Percentiles rank a stretch among this genome's conserved stretches.
phyloP scores from a whole-genome alignment of 1,140 invertebrate species.

The Maconellicoccus hirsutus region DNA sequence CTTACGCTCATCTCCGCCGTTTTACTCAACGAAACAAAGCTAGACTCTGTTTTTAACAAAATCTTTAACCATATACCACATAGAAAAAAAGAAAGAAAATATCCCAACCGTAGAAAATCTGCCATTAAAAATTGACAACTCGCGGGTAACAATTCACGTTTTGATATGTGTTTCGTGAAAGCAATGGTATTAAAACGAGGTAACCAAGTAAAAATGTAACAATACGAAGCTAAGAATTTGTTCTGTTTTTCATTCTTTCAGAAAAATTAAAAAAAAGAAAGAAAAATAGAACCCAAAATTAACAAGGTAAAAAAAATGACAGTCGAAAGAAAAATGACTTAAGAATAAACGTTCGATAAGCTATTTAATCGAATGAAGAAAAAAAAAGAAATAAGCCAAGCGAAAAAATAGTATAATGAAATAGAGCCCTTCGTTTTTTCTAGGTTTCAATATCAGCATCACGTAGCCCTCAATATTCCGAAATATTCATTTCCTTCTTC shows the following conservation, averaged over 20 bases:
- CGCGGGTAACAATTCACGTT: background rate
- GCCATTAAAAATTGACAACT: background rate
- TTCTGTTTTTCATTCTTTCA: too few species aligned
- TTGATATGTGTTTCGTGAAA: background rate
- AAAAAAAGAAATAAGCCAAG: background rate
- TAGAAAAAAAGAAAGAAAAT: too few species aligned
- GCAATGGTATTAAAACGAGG: background rate
- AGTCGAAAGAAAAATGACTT: background rate
- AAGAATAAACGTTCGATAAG: too few species aligned
- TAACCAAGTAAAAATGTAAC: background rate
- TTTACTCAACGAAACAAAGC: too few species aligned
- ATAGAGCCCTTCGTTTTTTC: conserved; percentile 17
- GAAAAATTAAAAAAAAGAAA: background rate
- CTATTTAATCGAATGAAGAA: background rate
- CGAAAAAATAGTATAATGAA: conserved; percentile 8
- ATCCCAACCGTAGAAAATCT: background rate
- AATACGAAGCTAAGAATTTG: background rate
- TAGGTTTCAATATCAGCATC: conserved; percentile 2
- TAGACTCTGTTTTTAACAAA: too few species aligned
- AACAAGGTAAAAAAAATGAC: background rate
- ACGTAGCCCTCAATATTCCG: conserved; percentile 10
- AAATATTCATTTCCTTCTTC: conserved; percentile 19
- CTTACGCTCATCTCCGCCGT: too few species aligned
- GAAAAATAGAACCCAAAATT: background rate
- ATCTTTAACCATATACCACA: too few species aligned